Conservation (phyloP, 2,797 vertebrate genomes). For the Schizothorax lantsangensis region DNA sequence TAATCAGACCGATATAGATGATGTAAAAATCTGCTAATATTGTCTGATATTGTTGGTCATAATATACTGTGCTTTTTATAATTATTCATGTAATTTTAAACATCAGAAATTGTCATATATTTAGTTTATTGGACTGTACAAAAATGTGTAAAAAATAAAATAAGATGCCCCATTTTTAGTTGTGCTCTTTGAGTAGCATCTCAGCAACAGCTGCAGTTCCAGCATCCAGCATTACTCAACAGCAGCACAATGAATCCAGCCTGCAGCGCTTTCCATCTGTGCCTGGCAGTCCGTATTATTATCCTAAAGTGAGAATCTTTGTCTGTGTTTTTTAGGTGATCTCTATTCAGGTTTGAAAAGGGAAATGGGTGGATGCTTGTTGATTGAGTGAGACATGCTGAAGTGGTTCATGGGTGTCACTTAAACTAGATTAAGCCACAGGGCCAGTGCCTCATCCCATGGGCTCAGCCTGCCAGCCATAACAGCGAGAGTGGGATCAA, state of each 20-base stretch:
- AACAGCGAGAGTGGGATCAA: constrained; percentile 48
- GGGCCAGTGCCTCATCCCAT: constrained; percentile 25
- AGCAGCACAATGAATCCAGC: constrained; percentile 23
- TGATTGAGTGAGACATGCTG: constrained; percentile 15
- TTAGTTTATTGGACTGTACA: neutral
- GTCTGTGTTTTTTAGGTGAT: constrained; percentile 12
- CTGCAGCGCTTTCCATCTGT: constrained; percentile 21
- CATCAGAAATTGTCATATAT: neutral
- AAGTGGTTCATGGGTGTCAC: constrained; percentile 29
- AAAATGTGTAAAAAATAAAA: neutral
- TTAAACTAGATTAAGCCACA: constrained; percentile 53
- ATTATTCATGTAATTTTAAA: neutral
- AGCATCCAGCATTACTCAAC: constrained; percentile 21
- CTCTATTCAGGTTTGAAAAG: constrained; percentile 19
- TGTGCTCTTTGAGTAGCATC: neutral
- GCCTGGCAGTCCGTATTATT: constrained; percentile 14
- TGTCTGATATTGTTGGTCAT: neutral
- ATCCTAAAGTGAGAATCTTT: neutral
- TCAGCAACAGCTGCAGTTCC: constrained; percentile 21
- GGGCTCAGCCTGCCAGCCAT: constrained; percentile 42
- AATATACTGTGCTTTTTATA: neutral
- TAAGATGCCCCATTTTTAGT: neutral
- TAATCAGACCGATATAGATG: neutral
- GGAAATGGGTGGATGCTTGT: neutral
- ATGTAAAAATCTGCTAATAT: neutral